phyloP scores from a whole-genome alignment of 2,113 vertebrate species.

The Potamarius usumacintae region DNA sequence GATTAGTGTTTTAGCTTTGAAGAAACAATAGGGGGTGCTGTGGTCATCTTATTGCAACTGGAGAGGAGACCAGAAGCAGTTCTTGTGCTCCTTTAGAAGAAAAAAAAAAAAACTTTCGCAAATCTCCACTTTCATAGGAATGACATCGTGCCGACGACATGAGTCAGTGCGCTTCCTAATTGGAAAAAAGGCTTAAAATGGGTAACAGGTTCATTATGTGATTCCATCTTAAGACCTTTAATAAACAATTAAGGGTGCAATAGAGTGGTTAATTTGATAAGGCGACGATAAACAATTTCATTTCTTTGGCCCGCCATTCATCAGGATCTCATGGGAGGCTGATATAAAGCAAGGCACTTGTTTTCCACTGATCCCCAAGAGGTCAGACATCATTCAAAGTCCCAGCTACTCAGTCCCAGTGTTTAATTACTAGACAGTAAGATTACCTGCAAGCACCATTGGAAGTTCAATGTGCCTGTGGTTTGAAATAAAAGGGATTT shows the following conservation, averaged over 20 bases:
- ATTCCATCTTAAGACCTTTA: constrained; percentile 63
- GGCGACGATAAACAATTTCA: constrained; percentile 58
- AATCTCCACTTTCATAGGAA: constrained; percentile 44
- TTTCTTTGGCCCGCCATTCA: constrained; percentile 57
- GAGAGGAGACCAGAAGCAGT: background rate
- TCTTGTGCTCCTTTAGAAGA: background rate
- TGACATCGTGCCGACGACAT: constrained; percentile 50
- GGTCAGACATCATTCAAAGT: constrained; percentile 59
- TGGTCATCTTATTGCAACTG: constrained; percentile 32
- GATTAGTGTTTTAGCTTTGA: background rate
- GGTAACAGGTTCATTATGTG: constrained; percentile 58
- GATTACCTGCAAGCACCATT: constrained; percentile 39
- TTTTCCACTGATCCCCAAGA: constrained; percentile 49
- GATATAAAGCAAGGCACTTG: constrained; percentile 39
- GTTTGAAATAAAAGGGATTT: constrained; percentile 50
- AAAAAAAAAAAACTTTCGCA: constrained; percentile 29
- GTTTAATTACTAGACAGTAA: constrained; percentile 54
- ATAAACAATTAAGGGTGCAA: constrained; percentile 63
- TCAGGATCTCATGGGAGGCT: constrained; percentile 39
- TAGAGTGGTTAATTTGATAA: constrained; percentile 61
- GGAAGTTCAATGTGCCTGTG: constrained; percentile 22
- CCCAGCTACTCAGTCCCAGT: constrained; percentile 29
- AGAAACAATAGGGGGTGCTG: constrained; percentile 55
- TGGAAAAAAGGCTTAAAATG: constrained; percentile 57
- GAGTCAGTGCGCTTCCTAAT: constrained; percentile 59